Conservation (phyloP, 2,797 vertebrate genomes). For the Anableps anableps region DNA sequence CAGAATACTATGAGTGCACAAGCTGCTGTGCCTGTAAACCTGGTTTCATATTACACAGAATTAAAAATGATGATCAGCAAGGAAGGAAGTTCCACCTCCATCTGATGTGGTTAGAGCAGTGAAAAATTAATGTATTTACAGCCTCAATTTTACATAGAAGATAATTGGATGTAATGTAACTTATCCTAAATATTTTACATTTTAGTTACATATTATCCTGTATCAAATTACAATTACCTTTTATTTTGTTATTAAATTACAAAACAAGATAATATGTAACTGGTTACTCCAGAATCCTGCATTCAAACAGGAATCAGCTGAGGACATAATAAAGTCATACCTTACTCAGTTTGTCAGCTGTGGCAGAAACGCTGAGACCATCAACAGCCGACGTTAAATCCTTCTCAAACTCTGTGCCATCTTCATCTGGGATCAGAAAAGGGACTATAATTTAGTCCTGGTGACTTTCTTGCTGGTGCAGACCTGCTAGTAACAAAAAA, state of each 20-base stretch:
- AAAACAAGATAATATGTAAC: no score
- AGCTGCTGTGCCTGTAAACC: no score
- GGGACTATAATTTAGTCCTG: neutral
- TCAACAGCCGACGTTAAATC: slow-evolving; percentile 86
- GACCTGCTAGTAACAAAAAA: neutral
- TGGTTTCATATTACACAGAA: no score
- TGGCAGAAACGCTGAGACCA: slow-evolving; percentile 82
- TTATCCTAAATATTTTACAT: no score
- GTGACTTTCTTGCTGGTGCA: neutral
- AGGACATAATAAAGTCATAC: slow-evolving; percentile 70
- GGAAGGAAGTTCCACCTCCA: neutral
- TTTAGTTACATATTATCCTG: no score
- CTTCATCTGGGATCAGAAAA: slow-evolving; percentile 76
- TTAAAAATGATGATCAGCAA: neutral
- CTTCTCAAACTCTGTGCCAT: slow-evolving; percentile 86
- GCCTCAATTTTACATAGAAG: neutral
- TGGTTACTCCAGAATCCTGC: neutral
- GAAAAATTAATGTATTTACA: neutral
- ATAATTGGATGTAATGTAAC: no score
- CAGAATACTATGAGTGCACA: no score
- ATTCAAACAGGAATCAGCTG: neutral
- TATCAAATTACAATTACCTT: no score
- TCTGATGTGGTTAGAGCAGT: neutral
- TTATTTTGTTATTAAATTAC: no score
- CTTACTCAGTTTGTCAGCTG: slow-evolving; percentile 84